These are phyloP conservation scores for Onychomys arenicola DNA, from an alignment of 2,797 vertebrate species.

Conservation along the genomic window DNA sequence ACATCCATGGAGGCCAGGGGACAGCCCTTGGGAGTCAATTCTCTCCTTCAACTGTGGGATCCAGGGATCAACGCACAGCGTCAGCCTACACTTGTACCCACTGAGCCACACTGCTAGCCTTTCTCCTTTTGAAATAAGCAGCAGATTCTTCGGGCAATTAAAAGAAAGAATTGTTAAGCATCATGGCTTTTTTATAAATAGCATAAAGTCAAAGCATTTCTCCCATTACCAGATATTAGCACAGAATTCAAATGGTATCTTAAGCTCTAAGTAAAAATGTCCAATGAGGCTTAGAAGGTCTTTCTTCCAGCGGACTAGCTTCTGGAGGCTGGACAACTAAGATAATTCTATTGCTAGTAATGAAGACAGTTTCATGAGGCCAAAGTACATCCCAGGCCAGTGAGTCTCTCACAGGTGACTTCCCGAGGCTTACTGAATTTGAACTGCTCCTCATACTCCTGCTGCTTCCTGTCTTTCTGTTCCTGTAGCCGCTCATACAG, in stretches of 20 bases:
- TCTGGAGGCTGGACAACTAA: slow-evolving; percentile 46
- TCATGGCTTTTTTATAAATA: slow-evolving; percentile 38
- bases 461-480: slow-evolving; percentile 98
- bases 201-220: slow-evolving; percentile 63
- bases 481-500: slow-evolving; percentile 97
- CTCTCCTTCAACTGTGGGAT: background rate
- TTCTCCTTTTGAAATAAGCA: slow-evolving; percentile 60
- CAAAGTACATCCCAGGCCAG: background rate
- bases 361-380: background rate
- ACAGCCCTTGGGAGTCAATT: background rate
- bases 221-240: slow-evolving; percentile 60
- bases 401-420: background rate
- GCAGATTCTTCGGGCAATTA: slow-evolving; percentile 47
- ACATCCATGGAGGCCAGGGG: background rate
- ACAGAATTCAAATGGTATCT: slow-evolving; percentile 67
- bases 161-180: slow-evolving; percentile 66
- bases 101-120: background rate
- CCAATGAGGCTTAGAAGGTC: slow-evolving; percentile 12
- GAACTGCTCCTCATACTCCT: slow-evolving; percentile 98
- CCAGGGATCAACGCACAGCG: background rate
- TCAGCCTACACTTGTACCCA: background rate
- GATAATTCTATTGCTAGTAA: slow-evolving; percentile 44
- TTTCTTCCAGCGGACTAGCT: slow-evolving; percentile 57
- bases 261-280: slow-evolving; percentile 68
- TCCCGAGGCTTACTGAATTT: slow-evolving; percentile 95